Conservation (phyloP, 2,888 invertebrate genomes). For the Lydus trimaculatus region DNA sequence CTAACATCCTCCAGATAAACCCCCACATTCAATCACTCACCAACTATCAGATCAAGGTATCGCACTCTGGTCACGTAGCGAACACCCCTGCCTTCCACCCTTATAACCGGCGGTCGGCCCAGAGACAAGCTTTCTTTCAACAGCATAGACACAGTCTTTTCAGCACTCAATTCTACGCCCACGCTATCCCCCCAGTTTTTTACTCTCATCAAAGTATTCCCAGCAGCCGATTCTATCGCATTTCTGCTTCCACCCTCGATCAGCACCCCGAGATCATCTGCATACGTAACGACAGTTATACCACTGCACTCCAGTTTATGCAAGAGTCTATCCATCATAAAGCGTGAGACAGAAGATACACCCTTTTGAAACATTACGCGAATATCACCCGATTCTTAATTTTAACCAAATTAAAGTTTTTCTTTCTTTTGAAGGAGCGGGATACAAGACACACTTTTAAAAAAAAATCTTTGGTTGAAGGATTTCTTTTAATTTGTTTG, state of each 20-base stretch:
- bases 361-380: too few species aligned
- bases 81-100: not conserved
- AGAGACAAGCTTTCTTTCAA: slow-evolving; percentile 8
- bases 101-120: not conserved
- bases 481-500: not conserved
- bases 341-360: too few species aligned
- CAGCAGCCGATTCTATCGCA: too few species aligned
- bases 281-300: not conserved
- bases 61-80: not conserved
- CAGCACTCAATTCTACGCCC: too few species aligned
- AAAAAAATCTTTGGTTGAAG: not conserved
- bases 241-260: too few species aligned
- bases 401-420: too few species aligned
- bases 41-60: not conserved
- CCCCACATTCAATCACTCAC: not conserved
- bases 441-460: too few species aligned
- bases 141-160: too few species aligned
- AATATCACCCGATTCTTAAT: too few species aligned
- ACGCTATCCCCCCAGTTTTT: too few species aligned
- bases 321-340: slow-evolving; percentile 4
- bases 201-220: too few species aligned
- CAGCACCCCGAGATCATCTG: not conserved
- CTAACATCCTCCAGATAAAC: not conserved
- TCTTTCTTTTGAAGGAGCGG: too few species aligned
- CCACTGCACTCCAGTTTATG: not conserved